Percentiles rank a stretch among this genome's conserved stretches.
Conservation (phyloP, 2,888 invertebrate genomes). For the Eilema caniola region DNA sequence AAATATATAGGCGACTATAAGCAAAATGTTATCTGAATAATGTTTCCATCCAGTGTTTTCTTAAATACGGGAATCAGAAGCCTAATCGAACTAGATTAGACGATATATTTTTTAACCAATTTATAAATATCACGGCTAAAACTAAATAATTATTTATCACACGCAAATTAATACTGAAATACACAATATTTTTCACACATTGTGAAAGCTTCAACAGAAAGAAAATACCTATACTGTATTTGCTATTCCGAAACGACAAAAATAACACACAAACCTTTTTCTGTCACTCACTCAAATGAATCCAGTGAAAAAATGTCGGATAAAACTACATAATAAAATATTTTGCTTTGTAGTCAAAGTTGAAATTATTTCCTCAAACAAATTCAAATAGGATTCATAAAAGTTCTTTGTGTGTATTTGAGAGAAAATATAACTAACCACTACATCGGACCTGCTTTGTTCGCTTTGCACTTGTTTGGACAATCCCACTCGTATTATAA, state of each 20-base stretch:
- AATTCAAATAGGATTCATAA: slow-evolving; percentile 63
- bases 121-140: background rate
- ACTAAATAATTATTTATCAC: background rate
- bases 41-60: background rate
- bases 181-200: slow-evolving; percentile 6
- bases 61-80: background rate
- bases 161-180: background rate
- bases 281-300: slow-evolving; percentile 26
- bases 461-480: slow-evolving; percentile 54
- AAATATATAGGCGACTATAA: no score
- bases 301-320: slow-evolving; percentile 22
- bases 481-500: slow-evolving; percentile 56
- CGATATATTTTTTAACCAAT: no score
- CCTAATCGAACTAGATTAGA: background rate
- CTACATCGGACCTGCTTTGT: slow-evolving; percentile 59
- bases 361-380: slow-evolving; percentile 58
- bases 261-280: slow-evolving; percentile 12
- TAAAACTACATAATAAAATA: slow-evolving; percentile 48
- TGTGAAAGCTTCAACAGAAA: background rate
- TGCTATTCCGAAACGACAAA: background rate
- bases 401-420: slow-evolving; percentile 53
- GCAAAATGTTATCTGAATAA: no score
- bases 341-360: slow-evolving; percentile 47
- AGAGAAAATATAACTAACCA: slow-evolving; percentile 34
- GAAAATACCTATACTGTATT: background rate